A percentile compares a stretch with the other conserved stretches of the same genome.
Conservation (phyloP, 1,140 invertebrate species). For the Bombus fervidus region DNA sequence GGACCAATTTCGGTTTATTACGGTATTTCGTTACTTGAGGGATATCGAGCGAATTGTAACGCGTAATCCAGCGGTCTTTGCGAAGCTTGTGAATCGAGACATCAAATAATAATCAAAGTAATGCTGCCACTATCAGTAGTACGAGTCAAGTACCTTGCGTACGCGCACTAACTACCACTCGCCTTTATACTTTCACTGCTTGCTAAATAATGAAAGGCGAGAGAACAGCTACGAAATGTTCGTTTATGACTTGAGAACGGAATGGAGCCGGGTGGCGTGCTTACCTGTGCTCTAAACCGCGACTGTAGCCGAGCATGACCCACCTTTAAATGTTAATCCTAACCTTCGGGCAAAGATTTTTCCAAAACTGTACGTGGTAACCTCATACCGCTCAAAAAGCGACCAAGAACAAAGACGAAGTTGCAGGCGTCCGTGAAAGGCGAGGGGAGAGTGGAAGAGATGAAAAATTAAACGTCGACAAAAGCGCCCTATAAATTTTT, state of each 20-base stretch:
- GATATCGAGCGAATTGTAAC: neutral
- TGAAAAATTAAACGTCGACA: conserved; percentile 6
- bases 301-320: neutral
- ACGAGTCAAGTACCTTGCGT: neutral
- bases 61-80: too few species aligned
- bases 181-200: neutral
- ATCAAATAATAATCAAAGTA: neutral
- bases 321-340: neutral
- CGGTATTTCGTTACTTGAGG: neutral
- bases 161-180: neutral
- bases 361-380: neutral
- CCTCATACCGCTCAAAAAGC: neutral
- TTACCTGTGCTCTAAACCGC: neutral
- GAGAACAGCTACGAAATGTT: neutral
- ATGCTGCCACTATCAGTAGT: neutral
- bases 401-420: neutral
- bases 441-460: neutral
- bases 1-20: too few species aligned
- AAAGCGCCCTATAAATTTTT: conserved; percentile 2
- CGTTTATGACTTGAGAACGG: neutral
- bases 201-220: neutral
- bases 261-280: neutral
- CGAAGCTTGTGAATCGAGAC: neutral
- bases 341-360: neutral
- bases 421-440: neutral